Conservation (phyloP, 2,888 invertebrate species). For the Busseola fusca region DNA sequence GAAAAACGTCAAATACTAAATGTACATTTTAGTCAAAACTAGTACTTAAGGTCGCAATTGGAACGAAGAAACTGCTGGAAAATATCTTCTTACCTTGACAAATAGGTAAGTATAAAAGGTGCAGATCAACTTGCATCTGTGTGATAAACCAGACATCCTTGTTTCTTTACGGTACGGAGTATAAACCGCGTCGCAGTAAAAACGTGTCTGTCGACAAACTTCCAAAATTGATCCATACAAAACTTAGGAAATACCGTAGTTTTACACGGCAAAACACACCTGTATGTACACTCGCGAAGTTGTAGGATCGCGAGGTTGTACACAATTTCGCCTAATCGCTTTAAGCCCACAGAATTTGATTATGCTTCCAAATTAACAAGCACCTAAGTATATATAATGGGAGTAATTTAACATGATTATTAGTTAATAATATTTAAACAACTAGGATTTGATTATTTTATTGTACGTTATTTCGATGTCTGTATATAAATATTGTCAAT, state of each 20-base stretch:
- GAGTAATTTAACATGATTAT: neutral
- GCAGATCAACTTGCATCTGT: neutral
- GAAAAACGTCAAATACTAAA: neutral
- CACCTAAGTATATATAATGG: neutral
- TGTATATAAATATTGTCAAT: constrained; percentile 10
- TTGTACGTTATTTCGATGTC: constrained; percentile 23
- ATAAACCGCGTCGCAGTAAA: neutral
- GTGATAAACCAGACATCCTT: neutral
- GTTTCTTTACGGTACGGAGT: neutral
- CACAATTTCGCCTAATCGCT: constrained; percentile 13
- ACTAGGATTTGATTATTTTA: neutral
- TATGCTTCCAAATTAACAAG: constrained; percentile 1
- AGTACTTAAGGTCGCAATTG: constrained; percentile 2
- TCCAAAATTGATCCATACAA: no score
- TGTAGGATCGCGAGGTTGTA: neutral
- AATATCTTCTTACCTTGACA: neutral
- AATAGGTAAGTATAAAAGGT: neutral
- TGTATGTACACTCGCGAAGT: neutral
- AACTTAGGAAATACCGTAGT: neutral
- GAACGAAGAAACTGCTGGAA: neutral
- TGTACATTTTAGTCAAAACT: neutral
- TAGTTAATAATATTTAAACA: constrained; percentile 2
- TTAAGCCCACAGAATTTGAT: constrained; percentile 19
- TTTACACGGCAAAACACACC: neutral
- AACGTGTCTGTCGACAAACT: neutral